Percentiles rank a stretch among this genome's conserved stretches.
These are phyloP conservation scores for Tuberolachnus salignus DNA, from an alignment of 2,888 invertebrate genomes.

Conservation along the genomic window DNA sequence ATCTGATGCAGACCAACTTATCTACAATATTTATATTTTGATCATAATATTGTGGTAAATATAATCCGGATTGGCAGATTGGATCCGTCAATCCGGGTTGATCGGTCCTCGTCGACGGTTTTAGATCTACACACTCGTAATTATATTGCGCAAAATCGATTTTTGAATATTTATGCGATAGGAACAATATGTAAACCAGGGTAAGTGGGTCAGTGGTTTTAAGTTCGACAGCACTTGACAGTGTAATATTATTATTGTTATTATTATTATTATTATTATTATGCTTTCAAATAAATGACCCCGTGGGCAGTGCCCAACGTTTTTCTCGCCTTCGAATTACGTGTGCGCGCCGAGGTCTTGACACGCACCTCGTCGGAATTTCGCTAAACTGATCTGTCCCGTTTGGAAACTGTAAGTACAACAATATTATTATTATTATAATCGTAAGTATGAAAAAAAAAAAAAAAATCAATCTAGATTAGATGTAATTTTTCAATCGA, in stretches of 20 bases:
- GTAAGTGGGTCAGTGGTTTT: constrained; percentile 49
- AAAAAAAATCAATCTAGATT: too few relatives aligned
- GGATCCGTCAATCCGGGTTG: too few relatives aligned
- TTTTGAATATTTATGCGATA: background rate
- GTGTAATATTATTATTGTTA: too few relatives aligned
- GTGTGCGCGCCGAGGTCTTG: constrained; percentile 4
- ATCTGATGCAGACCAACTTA: too few relatives aligned
- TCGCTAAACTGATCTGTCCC: background rate
- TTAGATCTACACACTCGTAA: too few relatives aligned
- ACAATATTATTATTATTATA: too few relatives aligned
- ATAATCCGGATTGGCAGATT: too few relatives aligned
- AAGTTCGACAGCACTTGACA: constrained; percentile 39
- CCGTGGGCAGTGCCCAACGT: constrained; percentile 22
- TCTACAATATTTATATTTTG: too few relatives aligned
- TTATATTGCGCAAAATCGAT: background rate
- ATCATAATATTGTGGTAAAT: background rate
- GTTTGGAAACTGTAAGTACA: constrained; percentile 21
- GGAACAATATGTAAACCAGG: constrained; percentile 33
- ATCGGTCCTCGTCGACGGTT: too few relatives aligned
- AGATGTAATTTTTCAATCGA: too few relatives aligned
- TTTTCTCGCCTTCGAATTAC: constrained; percentile 36
- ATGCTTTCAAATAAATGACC: constrained; percentile 10
- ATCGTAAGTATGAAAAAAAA: too few relatives aligned
- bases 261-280: too few relatives aligned
- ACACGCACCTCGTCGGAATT: constrained; percentile 18